Conservation (phyloP, 2,113 vertebrate species). For the Megaleporinus macrocephalus region DNA sequence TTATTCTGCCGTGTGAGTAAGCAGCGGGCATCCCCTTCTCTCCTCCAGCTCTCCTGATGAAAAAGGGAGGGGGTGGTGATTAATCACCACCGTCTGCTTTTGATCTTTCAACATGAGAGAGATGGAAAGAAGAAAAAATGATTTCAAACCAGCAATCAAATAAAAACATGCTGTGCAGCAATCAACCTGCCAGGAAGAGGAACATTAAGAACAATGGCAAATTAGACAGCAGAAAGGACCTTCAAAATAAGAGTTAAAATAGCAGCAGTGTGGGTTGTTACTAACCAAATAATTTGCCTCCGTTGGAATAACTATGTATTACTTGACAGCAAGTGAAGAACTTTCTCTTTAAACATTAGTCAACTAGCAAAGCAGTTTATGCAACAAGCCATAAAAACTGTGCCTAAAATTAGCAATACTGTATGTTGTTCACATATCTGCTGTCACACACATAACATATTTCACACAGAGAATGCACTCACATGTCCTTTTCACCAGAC, state of each 20-base stretch:
- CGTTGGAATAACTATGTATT: neutral
- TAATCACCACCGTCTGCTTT: slow-evolving; percentile 77
- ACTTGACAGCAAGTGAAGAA: neutral
- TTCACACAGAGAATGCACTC: neutral
- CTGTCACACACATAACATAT: slow-evolving; percentile 11
- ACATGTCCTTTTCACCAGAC: slow-evolving; percentile 1
- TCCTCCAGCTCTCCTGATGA: slow-evolving; percentile 70
- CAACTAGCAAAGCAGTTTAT: neutral
- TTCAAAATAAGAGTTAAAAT: slow-evolving; percentile 34
- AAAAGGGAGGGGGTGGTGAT: slow-evolving; percentile 72
- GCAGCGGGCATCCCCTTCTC: slow-evolving; percentile 60
- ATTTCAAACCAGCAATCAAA: slow-evolving; percentile 61
- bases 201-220: slow-evolving; percentile 53
- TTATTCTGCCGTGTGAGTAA: slow-evolving; percentile 66
- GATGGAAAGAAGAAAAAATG: slow-evolving; percentile 55
- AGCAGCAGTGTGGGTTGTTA: slow-evolving; percentile 26
- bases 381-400: too few relatives aligned
- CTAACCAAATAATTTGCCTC: slow-evolving; percentile 6
- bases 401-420: neutral
- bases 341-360: neutral
- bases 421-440: neutral
- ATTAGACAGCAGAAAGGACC: slow-evolving; percentile 32
- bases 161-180: slow-evolving; percentile 54
- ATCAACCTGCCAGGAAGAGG: slow-evolving; percentile 47
- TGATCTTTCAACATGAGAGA: slow-evolving; percentile 82